Evolutionary conservation across 2,113 vertebrate species (phyloP).

Genomic region (Alces alces): DNA sequence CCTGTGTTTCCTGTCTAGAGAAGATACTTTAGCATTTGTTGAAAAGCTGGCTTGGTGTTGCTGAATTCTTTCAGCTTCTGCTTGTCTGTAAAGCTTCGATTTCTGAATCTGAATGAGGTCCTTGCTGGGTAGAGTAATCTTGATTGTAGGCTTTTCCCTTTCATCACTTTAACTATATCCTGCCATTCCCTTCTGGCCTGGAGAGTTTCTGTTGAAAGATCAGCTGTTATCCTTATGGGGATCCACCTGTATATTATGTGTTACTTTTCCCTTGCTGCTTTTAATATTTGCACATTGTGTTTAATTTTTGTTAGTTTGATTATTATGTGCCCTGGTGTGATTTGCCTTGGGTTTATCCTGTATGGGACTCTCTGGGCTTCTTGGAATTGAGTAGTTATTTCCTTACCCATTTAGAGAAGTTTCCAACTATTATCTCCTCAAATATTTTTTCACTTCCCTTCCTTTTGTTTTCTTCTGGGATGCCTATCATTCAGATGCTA

Average conservation of each 20-base stretch:
- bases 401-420: not conserved
- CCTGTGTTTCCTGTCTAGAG: not conserved
- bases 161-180: not conserved
- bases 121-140: not conserved
- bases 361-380: not conserved
- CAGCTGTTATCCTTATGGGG: not conserved
- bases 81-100: not conserved
- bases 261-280: not conserved
- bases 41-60: not conserved
- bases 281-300: not conserved
- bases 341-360: not conserved
- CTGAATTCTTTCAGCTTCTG: not conserved
- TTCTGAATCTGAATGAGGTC: not conserved
- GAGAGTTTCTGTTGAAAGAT: not conserved
- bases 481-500: not conserved
- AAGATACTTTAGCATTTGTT: not conserved
- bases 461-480: not conserved
- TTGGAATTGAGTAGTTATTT: not conserved
- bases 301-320: not conserved
- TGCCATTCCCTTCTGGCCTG: not conserved
- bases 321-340: not conserved
- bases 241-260: not conserved
- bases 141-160: not conserved
- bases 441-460: not conserved
- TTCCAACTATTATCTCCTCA: not conserved